A percentile compares a stretch with the other conserved stretches of the same genome.
Evolutionary conservation across 2,888 invertebrate genomes (phyloP).

Genomic region (Agonopterix subpropinquella): DNA sequence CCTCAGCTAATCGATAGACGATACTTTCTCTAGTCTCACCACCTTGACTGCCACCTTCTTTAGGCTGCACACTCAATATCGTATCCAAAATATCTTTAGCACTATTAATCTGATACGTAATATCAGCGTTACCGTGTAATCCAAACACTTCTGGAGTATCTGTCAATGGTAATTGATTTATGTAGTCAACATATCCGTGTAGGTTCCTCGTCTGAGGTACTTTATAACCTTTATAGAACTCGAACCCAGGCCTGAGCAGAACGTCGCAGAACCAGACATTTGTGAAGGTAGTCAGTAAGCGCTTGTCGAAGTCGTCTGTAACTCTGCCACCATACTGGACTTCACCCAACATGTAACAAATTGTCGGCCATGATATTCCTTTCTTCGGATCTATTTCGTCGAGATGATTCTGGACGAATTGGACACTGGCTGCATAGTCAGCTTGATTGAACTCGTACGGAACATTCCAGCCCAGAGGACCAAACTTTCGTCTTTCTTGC

Average conservation of each 20-base stretch:
- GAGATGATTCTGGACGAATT: slow-evolving; percentile 96
- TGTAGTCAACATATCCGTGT: slow-evolving; percentile 87
- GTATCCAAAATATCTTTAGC: slow-evolving; percentile 96
- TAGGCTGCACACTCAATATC: slow-evolving; percentile 97
- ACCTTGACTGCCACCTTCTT: slow-evolving; percentile 92
- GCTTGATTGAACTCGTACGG: slow-evolving; percentile 98
- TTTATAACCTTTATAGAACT: slow-evolving; percentile 95
- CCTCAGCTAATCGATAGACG: slow-evolving; percentile 93
- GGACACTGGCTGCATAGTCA: slow-evolving; percentile 95
- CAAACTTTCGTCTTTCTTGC: slow-evolving; percentile 96
- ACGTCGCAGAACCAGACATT: slow-evolving; percentile 97
- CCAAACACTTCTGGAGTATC: slow-evolving; percentile 98
- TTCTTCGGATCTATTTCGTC: slow-evolving; percentile 98
- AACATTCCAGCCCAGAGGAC: slow-evolving; percentile 97
- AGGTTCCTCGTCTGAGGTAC: slow-evolving; percentile 90
- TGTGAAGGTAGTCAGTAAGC: slow-evolving; percentile 93
- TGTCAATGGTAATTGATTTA: slow-evolving; percentile 86
- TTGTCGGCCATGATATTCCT: slow-evolving; percentile 97
- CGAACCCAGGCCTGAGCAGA: slow-evolving; percentile 89
- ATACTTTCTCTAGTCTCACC: slow-evolving; percentile 95
- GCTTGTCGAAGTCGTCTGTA: slow-evolving; percentile 97
- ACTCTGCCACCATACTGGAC: slow-evolving; percentile 92
- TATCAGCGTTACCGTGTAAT: slow-evolving; percentile 96
- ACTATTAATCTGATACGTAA: slow-evolving; percentile 97
- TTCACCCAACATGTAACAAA: slow-evolving; percentile 98